phyloP scores from a whole-genome alignment of 2,797 vertebrate species.

The Tenualosa ilisha region DNA sequence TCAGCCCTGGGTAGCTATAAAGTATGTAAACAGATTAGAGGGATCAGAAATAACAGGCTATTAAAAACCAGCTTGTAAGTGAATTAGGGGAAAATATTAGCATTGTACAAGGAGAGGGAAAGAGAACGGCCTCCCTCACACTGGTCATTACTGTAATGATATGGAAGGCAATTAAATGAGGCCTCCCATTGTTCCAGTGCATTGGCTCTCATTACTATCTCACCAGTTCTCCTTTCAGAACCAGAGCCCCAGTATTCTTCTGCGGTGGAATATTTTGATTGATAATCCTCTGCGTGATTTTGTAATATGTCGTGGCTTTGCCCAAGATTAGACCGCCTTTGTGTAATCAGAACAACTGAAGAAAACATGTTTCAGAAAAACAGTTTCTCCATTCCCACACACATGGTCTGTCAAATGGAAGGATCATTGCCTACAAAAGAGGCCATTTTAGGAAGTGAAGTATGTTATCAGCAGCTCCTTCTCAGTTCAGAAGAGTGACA shows the following conservation, averaged over 20 bases:
- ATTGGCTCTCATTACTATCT: not conserved
- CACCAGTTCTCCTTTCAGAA: not conserved
- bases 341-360: not conserved
- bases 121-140: not conserved
- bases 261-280: not conserved
- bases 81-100: not conserved
- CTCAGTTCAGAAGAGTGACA: slow-evolving; percentile 1
- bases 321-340: not conserved
- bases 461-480: not conserved
- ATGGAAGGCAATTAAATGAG: not conserved
- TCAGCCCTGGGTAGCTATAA: not conserved
- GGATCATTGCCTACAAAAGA: slow-evolving; percentile 8
- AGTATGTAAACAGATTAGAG: not conserved
- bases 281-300: not conserved
- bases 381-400: not conserved
- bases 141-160: slow-evolving; percentile 9
- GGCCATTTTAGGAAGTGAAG: slow-evolving; percentile 1
- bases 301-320: not conserved
- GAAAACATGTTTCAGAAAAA: not conserved
- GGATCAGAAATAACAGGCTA: not conserved
- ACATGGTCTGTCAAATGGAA: slow-evolving; percentile 11
- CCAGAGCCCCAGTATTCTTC: not conserved
- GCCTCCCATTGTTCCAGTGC: not conserved
- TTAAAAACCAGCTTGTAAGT: not conserved
- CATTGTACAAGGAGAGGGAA: not conserved